Evolutionary conservation across 2,797 vertebrate genomes (phyloP).

Genomic region (Catostomus latipinnis): DNA sequence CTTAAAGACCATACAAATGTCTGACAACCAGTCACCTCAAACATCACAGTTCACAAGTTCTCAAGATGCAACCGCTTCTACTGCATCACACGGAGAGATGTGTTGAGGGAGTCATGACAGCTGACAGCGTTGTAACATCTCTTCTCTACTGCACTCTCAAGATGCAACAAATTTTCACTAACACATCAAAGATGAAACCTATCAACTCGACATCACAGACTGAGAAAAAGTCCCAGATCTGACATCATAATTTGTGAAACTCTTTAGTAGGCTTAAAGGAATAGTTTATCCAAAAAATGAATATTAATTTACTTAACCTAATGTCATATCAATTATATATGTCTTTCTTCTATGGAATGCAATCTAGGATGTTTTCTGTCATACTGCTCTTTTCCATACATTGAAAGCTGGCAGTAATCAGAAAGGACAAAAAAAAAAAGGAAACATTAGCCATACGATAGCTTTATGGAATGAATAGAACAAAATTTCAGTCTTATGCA

Average conservation of each 20-base stretch:
- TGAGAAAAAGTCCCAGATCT: slow-evolving; percentile 13
- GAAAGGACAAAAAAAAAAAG: no score
- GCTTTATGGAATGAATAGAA: no score
- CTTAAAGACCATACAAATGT: slow-evolving; percentile 6
- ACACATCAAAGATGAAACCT: slow-evolving; percentile 4
- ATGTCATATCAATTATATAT: no score
- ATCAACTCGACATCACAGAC: slow-evolving; percentile 20
- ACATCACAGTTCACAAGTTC: slow-evolving; percentile 10
- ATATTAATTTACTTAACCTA: background rate
- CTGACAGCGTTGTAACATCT: slow-evolving; percentile 33
- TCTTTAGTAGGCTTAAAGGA: background rate
- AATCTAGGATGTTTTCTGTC: background rate
- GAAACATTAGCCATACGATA: no score
- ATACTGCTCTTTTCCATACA: background rate
- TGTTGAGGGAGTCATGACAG: slow-evolving; percentile 25
- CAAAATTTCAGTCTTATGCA: no score
- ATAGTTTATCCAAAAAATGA: background rate
- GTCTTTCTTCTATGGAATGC: no score
- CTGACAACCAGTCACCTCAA: slow-evolving; percentile 28
- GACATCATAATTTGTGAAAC: background rate
- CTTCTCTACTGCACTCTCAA: background rate
- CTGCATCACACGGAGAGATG: slow-evolving; percentile 15
- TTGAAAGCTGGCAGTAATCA: no score
- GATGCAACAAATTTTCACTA: slow-evolving; percentile 20
- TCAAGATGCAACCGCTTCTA: slow-evolving; percentile 36